Evolutionary conservation across 2,888 invertebrate species (phyloP).

Genomic region (Anagyrus pseudococci): DNA sequence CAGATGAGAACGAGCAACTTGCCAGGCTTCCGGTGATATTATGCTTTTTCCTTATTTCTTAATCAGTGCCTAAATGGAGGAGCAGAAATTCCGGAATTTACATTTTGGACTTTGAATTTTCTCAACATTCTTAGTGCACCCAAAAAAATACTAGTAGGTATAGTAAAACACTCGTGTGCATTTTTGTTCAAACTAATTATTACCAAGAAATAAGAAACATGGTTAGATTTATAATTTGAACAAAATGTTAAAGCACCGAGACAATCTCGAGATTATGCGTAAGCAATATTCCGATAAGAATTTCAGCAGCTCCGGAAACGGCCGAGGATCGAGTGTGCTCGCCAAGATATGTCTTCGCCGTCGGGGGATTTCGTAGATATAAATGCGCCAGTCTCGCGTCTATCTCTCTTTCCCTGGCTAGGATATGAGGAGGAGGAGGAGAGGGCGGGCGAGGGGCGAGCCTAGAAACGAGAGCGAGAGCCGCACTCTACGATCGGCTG

Average conservation of each 20-base stretch:
- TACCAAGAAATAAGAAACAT: no score
- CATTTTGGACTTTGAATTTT: background rate
- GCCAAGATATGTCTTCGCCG: constrained; percentile 2
- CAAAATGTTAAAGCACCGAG: no score
- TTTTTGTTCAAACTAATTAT: no score
- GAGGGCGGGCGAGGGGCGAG: background rate
- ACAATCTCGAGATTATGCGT: background rate
- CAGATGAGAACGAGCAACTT: constrained; percentile 1
- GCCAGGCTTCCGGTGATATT: background rate
- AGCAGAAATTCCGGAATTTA: background rate
- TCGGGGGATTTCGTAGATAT: constrained; percentile 9
- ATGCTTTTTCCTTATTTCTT: background rate
- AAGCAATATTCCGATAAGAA: constrained; percentile 5
- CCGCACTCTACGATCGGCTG: background rate
- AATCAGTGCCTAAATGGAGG: background rate
- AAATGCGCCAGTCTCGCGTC: constrained; percentile 3
- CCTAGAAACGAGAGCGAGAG: no score
- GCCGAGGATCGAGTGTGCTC: background rate
- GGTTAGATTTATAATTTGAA: background rate
- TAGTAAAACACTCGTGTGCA: background rate
- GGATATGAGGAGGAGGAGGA: background rate
- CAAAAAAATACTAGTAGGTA: background rate
- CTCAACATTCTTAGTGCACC: background rate
- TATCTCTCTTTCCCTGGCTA: background rate
- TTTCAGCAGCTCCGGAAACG: background rate